Percentiles rank a stretch among this genome's conserved stretches.
Evolutionary conservation across 2,888 invertebrate genomes (phyloP).

Genomic region (Sisyra terminalis): DNA sequence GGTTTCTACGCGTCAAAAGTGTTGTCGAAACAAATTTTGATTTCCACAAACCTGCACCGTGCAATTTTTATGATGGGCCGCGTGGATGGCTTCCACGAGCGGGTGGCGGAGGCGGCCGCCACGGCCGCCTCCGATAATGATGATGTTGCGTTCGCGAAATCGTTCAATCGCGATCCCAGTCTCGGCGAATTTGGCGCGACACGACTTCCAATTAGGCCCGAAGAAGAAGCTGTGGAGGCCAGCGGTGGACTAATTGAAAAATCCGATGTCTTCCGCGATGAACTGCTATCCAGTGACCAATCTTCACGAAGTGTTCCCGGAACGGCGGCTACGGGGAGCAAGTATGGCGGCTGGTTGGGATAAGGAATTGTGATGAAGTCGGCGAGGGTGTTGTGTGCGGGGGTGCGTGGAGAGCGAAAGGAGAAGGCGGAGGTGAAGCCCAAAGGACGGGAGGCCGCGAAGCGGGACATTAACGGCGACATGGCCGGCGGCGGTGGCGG

Average conservation of each 20-base stretch:
- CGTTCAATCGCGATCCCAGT: neutral
- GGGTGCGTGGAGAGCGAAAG: neutral
- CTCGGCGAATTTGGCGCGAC: neutral
- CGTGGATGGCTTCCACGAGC: slow-evolving; percentile 5
- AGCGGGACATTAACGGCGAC: slow-evolving; percentile 1
- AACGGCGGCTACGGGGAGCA: neutral
- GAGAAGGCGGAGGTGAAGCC: slow-evolving; percentile 2
- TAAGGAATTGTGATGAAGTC: neutral
- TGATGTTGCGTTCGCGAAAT: slow-evolving; percentile 2
- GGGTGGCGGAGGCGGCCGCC: slow-evolving; percentile 2
- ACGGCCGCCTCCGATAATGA: slow-evolving; percentile 6
- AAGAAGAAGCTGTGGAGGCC: neutral
- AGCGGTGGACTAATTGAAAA: slow-evolving; percentile 3
- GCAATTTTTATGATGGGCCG: slow-evolving; percentile 7
- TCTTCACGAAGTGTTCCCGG: neutral
- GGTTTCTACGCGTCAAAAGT: no score
- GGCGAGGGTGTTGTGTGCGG: neutral
- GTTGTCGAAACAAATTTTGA: no score
- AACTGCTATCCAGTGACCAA: slow-evolving; percentile 2
- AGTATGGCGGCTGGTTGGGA: neutral
- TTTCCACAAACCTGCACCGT: slow-evolving; percentile 4
- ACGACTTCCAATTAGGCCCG: neutral
- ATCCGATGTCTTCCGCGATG: slow-evolving; percentile 3
- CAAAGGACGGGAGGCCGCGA: neutral
- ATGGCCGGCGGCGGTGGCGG: slow-evolving; percentile 1